phyloP scores from a whole-genome alignment of 2,888 invertebrate species.

The Melanophora roralis region DNA sequence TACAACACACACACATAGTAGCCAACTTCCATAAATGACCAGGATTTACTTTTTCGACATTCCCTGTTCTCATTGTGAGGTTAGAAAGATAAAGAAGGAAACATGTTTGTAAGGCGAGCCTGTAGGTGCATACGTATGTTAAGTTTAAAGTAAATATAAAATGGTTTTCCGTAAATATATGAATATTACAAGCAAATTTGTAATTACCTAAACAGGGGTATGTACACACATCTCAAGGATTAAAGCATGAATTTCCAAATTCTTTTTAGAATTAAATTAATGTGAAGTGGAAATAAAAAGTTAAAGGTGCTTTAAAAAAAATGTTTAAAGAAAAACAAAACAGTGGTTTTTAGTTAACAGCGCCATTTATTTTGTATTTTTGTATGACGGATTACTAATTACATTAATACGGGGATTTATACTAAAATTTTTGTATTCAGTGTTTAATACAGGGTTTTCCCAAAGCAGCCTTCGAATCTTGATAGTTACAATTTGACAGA shows the following conservation, averaged over 20 bases:
- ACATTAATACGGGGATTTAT: too few relatives aligned
- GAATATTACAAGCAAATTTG: conserved; percentile 26
- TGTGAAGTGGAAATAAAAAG: not conserved
- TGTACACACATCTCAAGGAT: conserved; percentile 75
- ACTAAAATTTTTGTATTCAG: too few relatives aligned
- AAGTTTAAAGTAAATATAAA: conserved; percentile 29
- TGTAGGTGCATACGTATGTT: not conserved
- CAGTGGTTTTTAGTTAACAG: too few relatives aligned
- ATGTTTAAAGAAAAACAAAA: too few relatives aligned
- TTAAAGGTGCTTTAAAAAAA: too few relatives aligned
- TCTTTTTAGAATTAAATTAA: not conserved
- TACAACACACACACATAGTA: not conserved
- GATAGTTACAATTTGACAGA: too few relatives aligned
- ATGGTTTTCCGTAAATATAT: conserved; percentile 39
- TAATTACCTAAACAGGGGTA: conserved; percentile 42
- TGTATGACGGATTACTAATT: too few relatives aligned
- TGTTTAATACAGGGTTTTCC: too few relatives aligned
- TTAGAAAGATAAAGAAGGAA: conserved; percentile 21
- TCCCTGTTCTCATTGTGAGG: conserved; percentile 7
- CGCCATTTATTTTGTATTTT: too few relatives aligned
- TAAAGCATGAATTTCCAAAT: conserved; percentile 66
- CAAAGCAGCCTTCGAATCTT: too few relatives aligned
- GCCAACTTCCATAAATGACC: conserved; percentile 30
- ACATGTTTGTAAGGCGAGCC: not conserved
- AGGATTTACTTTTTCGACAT: conserved; percentile 48